Evolutionary conservation across 2,888 invertebrate species (phyloP).

Genomic region (Troglohyphantes excavatus): DNA sequence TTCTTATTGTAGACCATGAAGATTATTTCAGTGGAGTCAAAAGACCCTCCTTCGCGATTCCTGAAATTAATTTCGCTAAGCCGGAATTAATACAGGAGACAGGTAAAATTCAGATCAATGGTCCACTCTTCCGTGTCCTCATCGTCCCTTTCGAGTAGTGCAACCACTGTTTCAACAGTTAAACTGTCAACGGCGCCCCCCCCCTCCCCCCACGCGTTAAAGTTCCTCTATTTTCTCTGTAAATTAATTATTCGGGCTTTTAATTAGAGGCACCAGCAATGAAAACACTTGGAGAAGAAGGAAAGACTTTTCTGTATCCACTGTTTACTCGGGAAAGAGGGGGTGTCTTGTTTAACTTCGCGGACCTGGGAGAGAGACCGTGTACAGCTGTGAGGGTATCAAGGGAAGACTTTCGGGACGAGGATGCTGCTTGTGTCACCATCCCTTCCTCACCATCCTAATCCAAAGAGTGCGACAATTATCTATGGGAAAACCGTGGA

Average conservation of each 20-base stretch:
- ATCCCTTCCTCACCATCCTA: constrained; percentile 17
- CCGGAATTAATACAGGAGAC: constrained; percentile 68
- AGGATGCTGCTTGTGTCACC: not conserved
- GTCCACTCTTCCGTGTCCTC: constrained; percentile 36
- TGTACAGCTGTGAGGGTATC: constrained; percentile 33
- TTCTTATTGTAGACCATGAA: constrained; percentile 35
- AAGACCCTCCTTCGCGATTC: constrained; percentile 27
- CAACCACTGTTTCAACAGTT: constrained; percentile 77
- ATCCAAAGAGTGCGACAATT: constrained; percentile 75
- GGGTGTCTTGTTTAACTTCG: constrained; percentile 75
- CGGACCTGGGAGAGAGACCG: too few relatives aligned
- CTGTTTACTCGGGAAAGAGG: constrained; percentile 68
- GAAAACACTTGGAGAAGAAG: constrained; percentile 76
- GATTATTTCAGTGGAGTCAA: constrained; percentile 54
- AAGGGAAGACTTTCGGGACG: not conserved
- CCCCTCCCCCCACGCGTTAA: too few relatives aligned
- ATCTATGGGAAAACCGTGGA: constrained; percentile 72
- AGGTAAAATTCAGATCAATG: constrained; percentile 69
- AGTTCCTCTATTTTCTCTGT: constrained; percentile 78
- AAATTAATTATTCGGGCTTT: constrained; percentile 78
- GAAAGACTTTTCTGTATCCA: constrained; percentile 74
- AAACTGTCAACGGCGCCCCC: constrained; percentile 71
- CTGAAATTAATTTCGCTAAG: constrained; percentile 75
- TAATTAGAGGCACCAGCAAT: constrained; percentile 73
- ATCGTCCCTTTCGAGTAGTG: constrained; percentile 46